Evolutionary conservation across 1,140 invertebrate genomes (phyloP).

Genomic region (Tetranychus urticae): DNA sequence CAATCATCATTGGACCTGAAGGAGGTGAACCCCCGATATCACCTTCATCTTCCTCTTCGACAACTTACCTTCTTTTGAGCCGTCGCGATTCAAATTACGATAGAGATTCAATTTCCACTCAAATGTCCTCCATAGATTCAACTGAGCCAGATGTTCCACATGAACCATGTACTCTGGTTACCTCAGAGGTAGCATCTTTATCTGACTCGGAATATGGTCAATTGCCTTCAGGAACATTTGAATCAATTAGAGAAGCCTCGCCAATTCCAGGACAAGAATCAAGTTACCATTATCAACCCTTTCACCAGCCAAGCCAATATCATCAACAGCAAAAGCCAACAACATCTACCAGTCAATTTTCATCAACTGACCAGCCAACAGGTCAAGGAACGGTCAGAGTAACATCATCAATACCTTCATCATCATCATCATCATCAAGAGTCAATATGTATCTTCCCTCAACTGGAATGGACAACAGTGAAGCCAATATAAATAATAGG

Average conservation of each 20-base stretch:
- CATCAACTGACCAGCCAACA: background rate
- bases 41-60: background rate
- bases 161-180: slow-evolving; percentile 3
- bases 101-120: background rate
- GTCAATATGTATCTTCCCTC: background rate
- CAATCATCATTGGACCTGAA: slow-evolving; percentile 1
- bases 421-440: background rate
- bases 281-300: background rate
- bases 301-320: background rate
- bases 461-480: background rate
- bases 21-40: background rate
- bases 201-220: background rate
- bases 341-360: background rate
- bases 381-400: background rate
- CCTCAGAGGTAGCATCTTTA: slow-evolving; percentile 8
- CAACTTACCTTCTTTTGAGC: background rate
- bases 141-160: slow-evolving; percentile 4
- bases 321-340: background rate
- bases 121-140: slow-evolving; percentile 7
- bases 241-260: background rate
- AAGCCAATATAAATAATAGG: background rate
- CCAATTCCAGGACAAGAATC: background rate
- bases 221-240: background rate
- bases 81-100: background rate
- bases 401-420: background rate